Conservation (phyloP, 1,140 invertebrate genomes). For the Argopecten irradians region DNA sequence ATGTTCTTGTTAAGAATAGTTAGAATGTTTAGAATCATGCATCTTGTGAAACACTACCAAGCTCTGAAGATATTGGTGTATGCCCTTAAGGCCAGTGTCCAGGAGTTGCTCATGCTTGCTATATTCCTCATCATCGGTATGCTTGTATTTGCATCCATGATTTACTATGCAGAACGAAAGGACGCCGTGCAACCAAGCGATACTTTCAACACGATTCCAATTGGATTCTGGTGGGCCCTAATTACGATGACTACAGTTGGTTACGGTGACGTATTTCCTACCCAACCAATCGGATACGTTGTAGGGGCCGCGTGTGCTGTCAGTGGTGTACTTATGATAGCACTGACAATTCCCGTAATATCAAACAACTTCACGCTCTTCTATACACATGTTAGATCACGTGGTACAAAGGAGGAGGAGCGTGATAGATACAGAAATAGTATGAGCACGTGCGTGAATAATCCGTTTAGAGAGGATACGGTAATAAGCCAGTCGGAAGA, state of each 20-base stretch:
- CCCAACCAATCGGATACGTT: conserved; percentile 79
- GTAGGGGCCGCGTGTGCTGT: conserved; percentile 73
- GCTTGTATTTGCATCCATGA: conserved; percentile 97
- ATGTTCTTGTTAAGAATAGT: conserved; percentile 74
- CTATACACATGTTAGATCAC: conserved; percentile 71
- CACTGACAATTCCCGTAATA: conserved; percentile 74
- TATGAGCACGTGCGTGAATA: neutral
- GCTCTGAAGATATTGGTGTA: conserved; percentile 73
- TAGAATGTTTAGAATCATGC: conserved; percentile 75
- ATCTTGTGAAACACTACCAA: conserved; percentile 73
- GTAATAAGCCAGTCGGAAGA: conserved; percentile 43
- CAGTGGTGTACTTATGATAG: conserved; percentile 70
- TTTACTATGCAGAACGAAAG: conserved; percentile 96
- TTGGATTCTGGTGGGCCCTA: conserved; percentile 80
- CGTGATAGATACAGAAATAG: conserved; percentile 25
- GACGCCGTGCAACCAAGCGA: conserved; percentile 63
- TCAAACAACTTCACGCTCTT: conserved; percentile 75
- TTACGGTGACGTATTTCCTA: conserved; percentile 76
- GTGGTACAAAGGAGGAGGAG: conserved; percentile 51
- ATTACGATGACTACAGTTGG: conserved; percentile 81
- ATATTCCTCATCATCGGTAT: conserved; percentile 98
- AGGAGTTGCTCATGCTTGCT: conserved; percentile 84
- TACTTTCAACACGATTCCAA: conserved; percentile 72
- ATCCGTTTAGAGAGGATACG: conserved; percentile 35
- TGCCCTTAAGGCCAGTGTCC: conserved; percentile 72